These are phyloP conservation scores for Synergus umbraculus DNA, from an alignment of 2,888 invertebrate species.

Conservation along the genomic window DNA sequence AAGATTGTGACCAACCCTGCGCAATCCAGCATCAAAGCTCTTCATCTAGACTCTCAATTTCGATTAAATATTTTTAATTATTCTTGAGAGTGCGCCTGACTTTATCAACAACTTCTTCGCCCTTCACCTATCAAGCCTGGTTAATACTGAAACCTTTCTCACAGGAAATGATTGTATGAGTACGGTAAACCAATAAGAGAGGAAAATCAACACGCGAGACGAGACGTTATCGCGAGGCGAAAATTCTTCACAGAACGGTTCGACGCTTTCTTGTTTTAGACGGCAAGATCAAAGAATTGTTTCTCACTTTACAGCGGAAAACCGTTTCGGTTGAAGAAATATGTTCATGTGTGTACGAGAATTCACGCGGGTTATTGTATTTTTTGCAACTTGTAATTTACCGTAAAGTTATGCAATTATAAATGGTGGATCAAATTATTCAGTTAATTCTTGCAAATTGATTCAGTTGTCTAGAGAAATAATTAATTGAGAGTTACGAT, in stretches of 20 bases:
- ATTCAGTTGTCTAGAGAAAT: background rate
- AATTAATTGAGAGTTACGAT: background rate
- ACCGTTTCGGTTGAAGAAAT: slow-evolving; percentile 6
- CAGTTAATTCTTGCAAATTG: too few relatives aligned
- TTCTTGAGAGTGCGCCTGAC: background rate
- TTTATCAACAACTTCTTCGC: background rate
- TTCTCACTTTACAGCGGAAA: background rate
- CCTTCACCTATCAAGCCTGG: background rate
- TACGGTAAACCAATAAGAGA: background rate
- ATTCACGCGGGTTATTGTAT: background rate
- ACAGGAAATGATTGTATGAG: background rate
- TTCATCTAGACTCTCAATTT: slow-evolving; percentile 2
- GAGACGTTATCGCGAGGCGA: background rate
- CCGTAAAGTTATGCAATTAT: too few relatives aligned
- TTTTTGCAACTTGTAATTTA: background rate
- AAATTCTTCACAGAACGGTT: slow-evolving; percentile 15
- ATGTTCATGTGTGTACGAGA: background rate
- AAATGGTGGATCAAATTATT: background rate
- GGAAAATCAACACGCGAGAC: background rate
- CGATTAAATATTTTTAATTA: slow-evolving; percentile 13
- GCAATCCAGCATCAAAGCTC: background rate
- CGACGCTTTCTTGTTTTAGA: slow-evolving; percentile 30
- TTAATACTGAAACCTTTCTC: background rate
- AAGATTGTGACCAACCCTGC: background rate
- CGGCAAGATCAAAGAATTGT: slow-evolving; percentile 9